A percentile compares a stretch with the other conserved stretches of the same genome.
Conservation (phyloP, 2,113 vertebrate genomes). For the Tyto alba region DNA sequence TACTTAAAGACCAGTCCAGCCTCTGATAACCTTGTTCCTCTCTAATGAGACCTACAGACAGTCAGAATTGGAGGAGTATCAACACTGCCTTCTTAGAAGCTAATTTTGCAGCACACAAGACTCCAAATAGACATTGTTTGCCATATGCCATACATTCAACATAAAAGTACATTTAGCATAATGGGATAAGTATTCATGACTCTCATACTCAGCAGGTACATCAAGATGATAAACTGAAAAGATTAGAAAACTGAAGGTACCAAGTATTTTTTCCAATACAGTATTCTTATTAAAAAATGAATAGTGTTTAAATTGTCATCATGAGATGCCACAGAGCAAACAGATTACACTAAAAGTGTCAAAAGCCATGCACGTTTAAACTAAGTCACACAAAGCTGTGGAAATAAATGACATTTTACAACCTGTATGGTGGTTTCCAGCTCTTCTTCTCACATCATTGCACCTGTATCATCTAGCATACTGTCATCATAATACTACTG, state of each 20-base stretch:
- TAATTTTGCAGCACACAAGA: not conserved
- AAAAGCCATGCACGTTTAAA: not conserved
- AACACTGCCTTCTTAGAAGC: not conserved
- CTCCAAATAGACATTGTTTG: not conserved
- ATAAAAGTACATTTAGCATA: not conserved
- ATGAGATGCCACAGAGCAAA: not conserved
- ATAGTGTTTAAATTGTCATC: not conserved
- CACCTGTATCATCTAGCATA: not conserved
- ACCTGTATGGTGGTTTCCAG: not conserved
- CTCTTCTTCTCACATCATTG: not conserved
- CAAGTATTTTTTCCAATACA: not conserved
- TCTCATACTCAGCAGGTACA: not conserved
- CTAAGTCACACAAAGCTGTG: not conserved
- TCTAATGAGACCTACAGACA: not conserved
- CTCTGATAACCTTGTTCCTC: not conserved
- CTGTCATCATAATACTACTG: not conserved
- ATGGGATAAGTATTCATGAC: not conserved
- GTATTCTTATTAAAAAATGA: not conserved
- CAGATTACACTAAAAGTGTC: not conserved
- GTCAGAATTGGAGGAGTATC: not conserved
- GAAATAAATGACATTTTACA: not conserved
- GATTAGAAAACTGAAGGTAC: not conserved
- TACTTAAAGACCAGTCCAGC: not conserved
- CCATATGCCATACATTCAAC: not conserved
- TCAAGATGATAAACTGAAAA: not conserved